Conservation (phyloP, 2,113 vertebrate species). For the Catharus bicknelli region DNA sequence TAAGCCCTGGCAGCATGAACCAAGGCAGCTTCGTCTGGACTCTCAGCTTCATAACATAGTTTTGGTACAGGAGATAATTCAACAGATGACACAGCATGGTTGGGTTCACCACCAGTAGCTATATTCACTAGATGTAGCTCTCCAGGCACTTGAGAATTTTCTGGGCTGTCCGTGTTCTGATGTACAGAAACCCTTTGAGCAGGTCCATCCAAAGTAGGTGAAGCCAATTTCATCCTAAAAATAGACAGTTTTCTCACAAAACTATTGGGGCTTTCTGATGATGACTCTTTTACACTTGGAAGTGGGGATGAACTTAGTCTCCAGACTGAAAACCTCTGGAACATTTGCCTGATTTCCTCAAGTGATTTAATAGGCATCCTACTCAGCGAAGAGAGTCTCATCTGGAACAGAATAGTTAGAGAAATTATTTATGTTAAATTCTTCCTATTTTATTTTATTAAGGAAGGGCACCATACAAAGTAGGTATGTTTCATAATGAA, state of each 20-base stretch:
- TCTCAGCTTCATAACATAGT: constrained; percentile 83
- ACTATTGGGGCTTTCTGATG: constrained; percentile 61
- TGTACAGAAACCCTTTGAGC: background rate
- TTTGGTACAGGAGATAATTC: background rate
- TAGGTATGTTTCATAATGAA: background rate
- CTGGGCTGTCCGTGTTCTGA: background rate
- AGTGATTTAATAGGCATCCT: constrained; percentile 80
- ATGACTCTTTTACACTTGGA: constrained; percentile 41
- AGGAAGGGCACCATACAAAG: background rate
- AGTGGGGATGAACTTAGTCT: constrained; percentile 72
- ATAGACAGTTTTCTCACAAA: constrained; percentile 73
- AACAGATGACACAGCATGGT: background rate
- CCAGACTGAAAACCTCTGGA: constrained; percentile 83
- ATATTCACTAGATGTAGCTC: background rate
- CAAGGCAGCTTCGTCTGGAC: constrained; percentile 76
- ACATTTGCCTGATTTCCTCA: constrained; percentile 87
- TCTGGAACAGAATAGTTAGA: constrained; percentile 66
- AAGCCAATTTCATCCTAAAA: constrained; percentile 74
- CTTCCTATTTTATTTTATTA: background rate
- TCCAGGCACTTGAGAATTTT: background rate
- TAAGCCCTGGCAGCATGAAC: constrained; percentile 83
- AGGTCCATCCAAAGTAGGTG: constrained; percentile 46
- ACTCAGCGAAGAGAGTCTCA: constrained; percentile 70
- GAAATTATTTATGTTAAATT: background rate
- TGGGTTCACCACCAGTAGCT: background rate